A percentile compares a stretch with the other conserved stretches of the same genome.
phyloP scores from a whole-genome alignment of 2,888 invertebrate species.

The Tortricodes alternella region DNA sequence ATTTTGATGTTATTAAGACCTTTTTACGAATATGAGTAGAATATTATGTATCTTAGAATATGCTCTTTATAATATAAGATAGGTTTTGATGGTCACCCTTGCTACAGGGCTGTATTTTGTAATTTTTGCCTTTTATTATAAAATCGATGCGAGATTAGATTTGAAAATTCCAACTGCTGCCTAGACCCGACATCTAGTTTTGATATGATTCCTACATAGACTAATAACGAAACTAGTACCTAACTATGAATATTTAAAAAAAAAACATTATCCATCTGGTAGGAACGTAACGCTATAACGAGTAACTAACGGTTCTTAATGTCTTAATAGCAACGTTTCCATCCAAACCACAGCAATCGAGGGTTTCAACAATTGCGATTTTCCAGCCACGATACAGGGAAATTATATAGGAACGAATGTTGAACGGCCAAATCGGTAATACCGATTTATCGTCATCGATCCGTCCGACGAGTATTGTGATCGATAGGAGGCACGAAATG shows the following conservation, averaged over 20 bases:
- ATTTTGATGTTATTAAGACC: too few species aligned
- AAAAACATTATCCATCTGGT: background rate
- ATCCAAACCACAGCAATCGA: conserved; percentile 1
- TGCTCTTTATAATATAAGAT: too few species aligned
- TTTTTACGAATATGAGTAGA: too few species aligned
- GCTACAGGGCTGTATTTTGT: too few species aligned
- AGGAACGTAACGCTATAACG: background rate
- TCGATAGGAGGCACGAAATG: conserved; percentile 61
- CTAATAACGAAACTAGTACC: too few species aligned
- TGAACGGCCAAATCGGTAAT: conserved; percentile 70
- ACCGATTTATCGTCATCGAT: conserved; percentile 66
- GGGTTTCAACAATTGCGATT: conserved; percentile 45
- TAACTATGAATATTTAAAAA: background rate
- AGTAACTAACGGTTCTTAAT: background rate
- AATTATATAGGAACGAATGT: conserved; percentile 78
- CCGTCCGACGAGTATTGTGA: conserved; percentile 65
- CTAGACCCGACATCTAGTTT: too few species aligned
- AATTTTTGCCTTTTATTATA: too few species aligned
- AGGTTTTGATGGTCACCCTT: too few species aligned
- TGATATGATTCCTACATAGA: too few species aligned
- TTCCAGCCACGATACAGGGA: conserved; percentile 58
- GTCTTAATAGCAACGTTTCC: background rate
- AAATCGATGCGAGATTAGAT: too few species aligned
- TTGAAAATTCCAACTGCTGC: too few species aligned
- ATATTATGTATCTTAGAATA: too few species aligned